These are phyloP conservation scores for Caenorhabditis zanzibari DNA, from an alignment of 2,888 invertebrate genomes.

Conservation along the genomic window DNA sequence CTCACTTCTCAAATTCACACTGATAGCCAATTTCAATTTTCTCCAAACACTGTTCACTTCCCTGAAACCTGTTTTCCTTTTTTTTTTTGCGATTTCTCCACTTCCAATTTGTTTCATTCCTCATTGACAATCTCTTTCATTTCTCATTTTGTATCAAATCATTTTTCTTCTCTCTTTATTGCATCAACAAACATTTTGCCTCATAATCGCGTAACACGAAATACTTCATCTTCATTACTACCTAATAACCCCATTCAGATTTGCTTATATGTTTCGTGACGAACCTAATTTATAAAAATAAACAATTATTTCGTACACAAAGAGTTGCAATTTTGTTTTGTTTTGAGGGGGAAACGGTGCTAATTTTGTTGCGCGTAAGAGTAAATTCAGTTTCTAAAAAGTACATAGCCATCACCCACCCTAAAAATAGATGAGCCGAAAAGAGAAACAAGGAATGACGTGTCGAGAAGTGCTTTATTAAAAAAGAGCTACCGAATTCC, in stretches of 20 bases:
- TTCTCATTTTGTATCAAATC: slow-evolving; percentile 6
- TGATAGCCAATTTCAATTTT: not conserved
- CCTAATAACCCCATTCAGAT: slow-evolving; percentile 46
- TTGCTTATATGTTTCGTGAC: slow-evolving; percentile 39
- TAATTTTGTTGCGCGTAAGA: not conserved
- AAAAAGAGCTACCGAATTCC: not conserved
- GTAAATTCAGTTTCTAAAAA: slow-evolving; percentile 12
- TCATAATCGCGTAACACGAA: slow-evolving; percentile 30
- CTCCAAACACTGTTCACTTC: not conserved
- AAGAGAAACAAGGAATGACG: not conserved
- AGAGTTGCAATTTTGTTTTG: slow-evolving; percentile 5
- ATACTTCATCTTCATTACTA: slow-evolving; percentile 15
- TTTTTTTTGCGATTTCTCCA: not conserved
- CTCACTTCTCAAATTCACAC: not conserved
- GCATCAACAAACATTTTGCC: slow-evolving; percentile 37
- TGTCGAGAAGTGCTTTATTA: not conserved
- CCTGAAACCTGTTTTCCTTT: not conserved
- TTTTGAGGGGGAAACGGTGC: slow-evolving; percentile 25
- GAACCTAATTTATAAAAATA: slow-evolving; percentile 59
- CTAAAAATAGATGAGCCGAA: slow-evolving; percentile 5
- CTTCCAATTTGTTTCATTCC: slow-evolving; percentile 10
- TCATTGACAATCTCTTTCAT: slow-evolving; percentile 27
- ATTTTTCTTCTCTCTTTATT: not conserved
- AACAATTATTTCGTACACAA: slow-evolving; percentile 16
- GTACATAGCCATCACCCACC: slow-evolving; percentile 8